Evolutionary conservation across 2,113 vertebrate genomes (phyloP), one percentile per base, ranked within the genome.

Genomic region (Seriola aureovittata): DNA sequence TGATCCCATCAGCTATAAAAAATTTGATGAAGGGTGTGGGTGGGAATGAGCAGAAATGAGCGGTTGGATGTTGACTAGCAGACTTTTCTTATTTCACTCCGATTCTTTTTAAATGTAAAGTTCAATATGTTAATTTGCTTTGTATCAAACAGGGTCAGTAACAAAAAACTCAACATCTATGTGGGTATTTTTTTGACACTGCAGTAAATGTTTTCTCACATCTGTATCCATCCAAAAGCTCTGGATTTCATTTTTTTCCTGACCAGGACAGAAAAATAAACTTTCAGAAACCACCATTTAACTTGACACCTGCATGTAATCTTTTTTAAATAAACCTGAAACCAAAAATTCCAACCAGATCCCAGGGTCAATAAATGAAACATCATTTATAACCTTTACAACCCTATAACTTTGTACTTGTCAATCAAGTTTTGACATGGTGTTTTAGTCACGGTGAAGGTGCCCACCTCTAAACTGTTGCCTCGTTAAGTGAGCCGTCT

Each of bases 281-380:
- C 57, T 4, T 1, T 57, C 19, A 16, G 32, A 17, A 42, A 32
- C 36, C 21, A 42, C 19, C 50, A 10, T 48, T 77, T 42, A 69
- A 48, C 71, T 0, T 52, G 42, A 78, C 81, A 25, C 40, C 17
- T 68, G 81, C 14, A 1, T 23, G 17, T 44, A 14, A 71, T 78
- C 46, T 62, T 21, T 68, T 74, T 58, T 0, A 58, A 75, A 81
- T 84, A 66, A 66, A 80, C 62, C 4, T 60, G 8, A 4, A 63
- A 38, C 21, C 29, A 14, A 46, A 32, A 16, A 72, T 3, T 7
- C 71, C 59, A 11, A 0, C 34, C 29, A 64, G 62, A 63, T 29
- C 58, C 46, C 54, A 77, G 75, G 59, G 25, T 75, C 63, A 80
- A 70, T 69, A 80, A 75, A 86, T 86, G 2, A 85, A 85, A 55